Evolutionary conservation across 1,140 invertebrate genomes (phyloP).

Genomic region (Drosophila ambigua): DNA sequence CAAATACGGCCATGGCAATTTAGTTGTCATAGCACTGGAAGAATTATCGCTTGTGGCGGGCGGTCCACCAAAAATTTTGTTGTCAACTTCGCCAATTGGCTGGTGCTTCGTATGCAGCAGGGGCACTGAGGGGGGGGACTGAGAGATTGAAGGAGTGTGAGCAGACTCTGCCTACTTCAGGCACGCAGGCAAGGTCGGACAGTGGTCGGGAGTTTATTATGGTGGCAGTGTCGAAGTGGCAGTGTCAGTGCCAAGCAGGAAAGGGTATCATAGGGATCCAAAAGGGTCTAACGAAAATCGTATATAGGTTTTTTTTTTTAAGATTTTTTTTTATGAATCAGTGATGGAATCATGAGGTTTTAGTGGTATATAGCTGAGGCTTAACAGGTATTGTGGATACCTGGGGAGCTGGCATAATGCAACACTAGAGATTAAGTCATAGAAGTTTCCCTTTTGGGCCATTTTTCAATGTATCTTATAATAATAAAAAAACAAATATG

Average conservation of each 20-base stretch:
- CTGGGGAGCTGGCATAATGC: too few species aligned
- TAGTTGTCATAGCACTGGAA: constrained; percentile 80
- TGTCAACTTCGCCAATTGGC: constrained; percentile 77
- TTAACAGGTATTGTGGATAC: too few species aligned
- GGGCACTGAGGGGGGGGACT: background rate
- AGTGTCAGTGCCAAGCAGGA: constrained; percentile 4
- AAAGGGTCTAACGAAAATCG: too few species aligned
- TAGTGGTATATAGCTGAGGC: too few species aligned
- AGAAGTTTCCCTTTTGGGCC: too few species aligned
- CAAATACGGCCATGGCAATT: constrained; percentile 80
- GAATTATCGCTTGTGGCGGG: constrained; percentile 82
- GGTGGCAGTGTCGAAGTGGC: constrained; percentile 20
- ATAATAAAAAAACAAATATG: too few species aligned
- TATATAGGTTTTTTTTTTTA: too few species aligned
- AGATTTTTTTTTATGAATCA: too few species aligned
- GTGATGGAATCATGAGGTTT: too few species aligned
- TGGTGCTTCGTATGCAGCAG: background rate
- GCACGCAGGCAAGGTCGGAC: constrained; percentile 58
- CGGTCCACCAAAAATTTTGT: constrained; percentile 81
- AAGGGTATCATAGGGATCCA: constrained; percentile 16
- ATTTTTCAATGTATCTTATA: too few species aligned
- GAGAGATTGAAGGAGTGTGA: background rate
- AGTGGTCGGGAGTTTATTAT: constrained; percentile 70
- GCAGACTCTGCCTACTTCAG: constrained; percentile 19
- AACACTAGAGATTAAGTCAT: too few species aligned